A percentile compares a stretch with the other conserved stretches of the same genome.
Evolutionary conservation across 2,113 vertebrate species (phyloP).

Genomic region (Solea solea): DNA sequence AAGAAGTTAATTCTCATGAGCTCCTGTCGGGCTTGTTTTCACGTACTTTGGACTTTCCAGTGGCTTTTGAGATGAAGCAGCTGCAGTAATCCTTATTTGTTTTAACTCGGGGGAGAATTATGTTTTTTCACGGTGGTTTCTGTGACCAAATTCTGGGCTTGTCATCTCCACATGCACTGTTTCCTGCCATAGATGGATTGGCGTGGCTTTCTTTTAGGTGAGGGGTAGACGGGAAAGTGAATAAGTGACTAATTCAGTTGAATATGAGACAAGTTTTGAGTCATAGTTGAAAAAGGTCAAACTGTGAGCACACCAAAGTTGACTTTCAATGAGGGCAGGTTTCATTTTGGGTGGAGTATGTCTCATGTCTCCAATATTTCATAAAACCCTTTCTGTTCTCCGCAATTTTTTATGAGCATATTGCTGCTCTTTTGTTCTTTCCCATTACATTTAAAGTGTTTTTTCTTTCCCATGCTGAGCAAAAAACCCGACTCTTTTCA

Average conservation of each 20-base stretch:
- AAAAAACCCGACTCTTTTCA: neutral
- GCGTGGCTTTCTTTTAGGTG: neutral
- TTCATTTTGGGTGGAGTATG: conserved; percentile 28
- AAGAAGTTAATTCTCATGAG: neutral
- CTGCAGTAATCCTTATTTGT: conserved; percentile 27
- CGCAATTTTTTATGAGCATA: conserved; percentile 22
- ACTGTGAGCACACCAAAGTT: conserved; percentile 4
- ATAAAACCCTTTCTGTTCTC: conserved; percentile 32
- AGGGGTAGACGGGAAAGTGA: neutral
- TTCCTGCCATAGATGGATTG: conserved; percentile 36
- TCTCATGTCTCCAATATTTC: conserved; percentile 48
- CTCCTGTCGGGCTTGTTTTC: neutral
- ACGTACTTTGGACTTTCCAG: conserved; percentile 28
- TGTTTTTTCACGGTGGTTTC: conserved; percentile 39
- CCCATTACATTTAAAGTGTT: conserved; percentile 19
- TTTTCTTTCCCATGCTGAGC: neutral
- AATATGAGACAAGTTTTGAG: too few relatives aligned
- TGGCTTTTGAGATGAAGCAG: neutral
- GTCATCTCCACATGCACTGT: conserved; percentile 19
- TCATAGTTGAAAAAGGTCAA: too few relatives aligned
- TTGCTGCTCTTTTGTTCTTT: conserved; percentile 17
- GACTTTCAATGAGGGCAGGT: conserved; percentile 3
- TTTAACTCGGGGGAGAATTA: conserved; percentile 18
- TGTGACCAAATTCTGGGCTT: neutral
- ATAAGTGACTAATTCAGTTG: too few relatives aligned